phyloP scores from a whole-genome alignment of 2,113 vertebrate species.

The Cranoglanis bouderius region DNA sequence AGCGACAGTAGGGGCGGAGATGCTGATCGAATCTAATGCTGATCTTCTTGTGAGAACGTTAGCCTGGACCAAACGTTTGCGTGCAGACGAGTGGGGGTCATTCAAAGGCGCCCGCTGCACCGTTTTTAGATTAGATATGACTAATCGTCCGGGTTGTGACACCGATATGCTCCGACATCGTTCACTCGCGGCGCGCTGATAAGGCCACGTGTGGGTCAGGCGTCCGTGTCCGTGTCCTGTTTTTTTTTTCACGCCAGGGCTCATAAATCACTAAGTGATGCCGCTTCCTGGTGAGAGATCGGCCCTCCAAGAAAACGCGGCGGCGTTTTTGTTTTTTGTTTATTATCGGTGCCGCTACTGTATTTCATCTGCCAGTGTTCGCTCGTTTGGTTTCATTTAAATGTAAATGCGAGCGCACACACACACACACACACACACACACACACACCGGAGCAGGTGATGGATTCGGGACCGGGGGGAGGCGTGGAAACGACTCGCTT shows the following conservation, averaged over 20 bases:
- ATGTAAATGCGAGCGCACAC: slow-evolving; percentile 75
- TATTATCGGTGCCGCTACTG: slow-evolving; percentile 72
- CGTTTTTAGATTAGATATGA: neutral
- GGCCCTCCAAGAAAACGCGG: slow-evolving; percentile 55
- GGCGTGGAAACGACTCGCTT: slow-evolving; percentile 54
- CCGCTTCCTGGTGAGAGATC: slow-evolving; percentile 54
- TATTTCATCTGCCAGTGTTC: slow-evolving; percentile 73
- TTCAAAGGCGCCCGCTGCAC: neutral
- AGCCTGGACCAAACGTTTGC: neutral
- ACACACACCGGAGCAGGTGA: slow-evolving; percentile 61
- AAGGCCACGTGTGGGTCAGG: slow-evolving; percentile 28
- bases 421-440: slow-evolving; percentile 52
- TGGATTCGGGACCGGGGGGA: slow-evolving; percentile 67
- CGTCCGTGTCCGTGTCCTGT: neutral
- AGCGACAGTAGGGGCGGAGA: neutral
- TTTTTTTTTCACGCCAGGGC: neutral
- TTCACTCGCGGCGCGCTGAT: neutral
- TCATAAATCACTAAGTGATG: slow-evolving; percentile 59
- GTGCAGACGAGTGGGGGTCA: neutral
- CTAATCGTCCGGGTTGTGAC: slow-evolving; percentile 17
- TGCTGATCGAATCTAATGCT: neutral
- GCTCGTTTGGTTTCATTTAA: slow-evolving; percentile 80
- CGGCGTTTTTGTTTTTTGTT: slow-evolving; percentile 58
- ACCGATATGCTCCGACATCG: slow-evolving; percentile 12
- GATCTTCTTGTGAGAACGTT: neutral